These are phyloP conservation scores for Lycophotia porphyrea DNA, from an alignment of 2,888 invertebrate genomes.

Conservation along the genomic window DNA sequence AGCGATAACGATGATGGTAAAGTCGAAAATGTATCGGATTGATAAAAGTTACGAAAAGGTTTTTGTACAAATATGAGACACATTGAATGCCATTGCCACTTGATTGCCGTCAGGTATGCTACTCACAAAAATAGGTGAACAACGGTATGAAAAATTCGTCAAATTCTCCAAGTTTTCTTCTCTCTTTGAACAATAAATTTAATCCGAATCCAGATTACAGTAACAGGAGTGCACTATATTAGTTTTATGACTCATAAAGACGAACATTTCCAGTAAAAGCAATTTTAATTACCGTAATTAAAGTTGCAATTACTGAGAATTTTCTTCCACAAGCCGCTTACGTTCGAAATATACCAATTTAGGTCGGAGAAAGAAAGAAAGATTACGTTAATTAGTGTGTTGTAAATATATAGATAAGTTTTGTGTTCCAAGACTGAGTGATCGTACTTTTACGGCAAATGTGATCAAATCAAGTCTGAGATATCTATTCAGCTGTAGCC, in stretches of 20 bases:
- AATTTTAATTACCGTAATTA: slow-evolving; percentile 37
- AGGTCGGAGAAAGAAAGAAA: neutral
- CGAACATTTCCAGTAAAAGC: slow-evolving; percentile 13
- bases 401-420: neutral
- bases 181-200: slow-evolving; percentile 4
- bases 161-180: neutral
- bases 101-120: neutral
- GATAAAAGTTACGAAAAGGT: neutral
- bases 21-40: neutral
- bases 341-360: slow-evolving; percentile 26
- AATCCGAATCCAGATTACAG: slow-evolving; percentile 21
- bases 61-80: neutral
- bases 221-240: slow-evolving; percentile 36
- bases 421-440: slow-evolving; percentile 4
- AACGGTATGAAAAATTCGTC: neutral
- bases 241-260: slow-evolving; percentile 47
- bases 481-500: neutral
- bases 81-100: neutral
- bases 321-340: slow-evolving; percentile 17
- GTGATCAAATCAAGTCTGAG: slow-evolving; percentile 18
- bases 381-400: neutral
- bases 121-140: neutral
- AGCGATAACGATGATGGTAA: neutral
- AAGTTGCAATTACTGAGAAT: slow-evolving; percentile 30
- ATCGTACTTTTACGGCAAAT: slow-evolving; percentile 6